phyloP scores from a whole-genome alignment of 2,113 vertebrate genomes.

The Synodontis membranacea region DNA sequence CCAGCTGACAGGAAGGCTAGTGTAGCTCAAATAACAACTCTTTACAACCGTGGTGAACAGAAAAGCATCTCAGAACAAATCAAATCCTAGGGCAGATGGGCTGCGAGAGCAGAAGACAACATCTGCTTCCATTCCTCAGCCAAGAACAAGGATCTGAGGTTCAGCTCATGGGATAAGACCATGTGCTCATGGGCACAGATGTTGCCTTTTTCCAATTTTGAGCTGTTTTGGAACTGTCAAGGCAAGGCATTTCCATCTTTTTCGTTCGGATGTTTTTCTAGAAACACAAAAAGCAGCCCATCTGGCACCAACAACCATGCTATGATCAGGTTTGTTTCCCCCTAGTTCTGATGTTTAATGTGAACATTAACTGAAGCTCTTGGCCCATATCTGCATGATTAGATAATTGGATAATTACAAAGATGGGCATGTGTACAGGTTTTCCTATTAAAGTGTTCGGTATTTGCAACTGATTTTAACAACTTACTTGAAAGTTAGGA shows the following conservation, averaged over 20 bases:
- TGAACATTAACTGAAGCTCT: background rate
- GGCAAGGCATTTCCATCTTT: background rate
- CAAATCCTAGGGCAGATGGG: background rate
- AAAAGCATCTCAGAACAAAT: background rate
- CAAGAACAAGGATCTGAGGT: too few species aligned
- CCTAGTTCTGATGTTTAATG: background rate
- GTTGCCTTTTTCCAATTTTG: background rate
- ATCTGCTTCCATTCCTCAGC: background rate
- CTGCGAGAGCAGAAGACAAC: background rate
- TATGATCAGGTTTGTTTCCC: background rate
- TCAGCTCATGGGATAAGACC: too few species aligned
- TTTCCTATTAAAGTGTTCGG: background rate
- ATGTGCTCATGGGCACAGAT: background rate
- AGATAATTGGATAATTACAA: background rate
- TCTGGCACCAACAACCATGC: background rate
- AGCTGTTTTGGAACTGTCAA: background rate
- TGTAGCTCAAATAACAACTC: background rate
- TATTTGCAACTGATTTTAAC: background rate
- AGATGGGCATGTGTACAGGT: too few species aligned
- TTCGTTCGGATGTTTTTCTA: too few species aligned
- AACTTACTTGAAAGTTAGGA: background rate
- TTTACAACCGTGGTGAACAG: background rate
- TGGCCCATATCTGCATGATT: background rate
- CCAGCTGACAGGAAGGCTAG: background rate
- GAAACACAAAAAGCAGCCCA: background rate